Evolutionary conservation across 2,888 invertebrate genomes (phyloP).

Genomic region (Strigamia transsilvanica): DNA sequence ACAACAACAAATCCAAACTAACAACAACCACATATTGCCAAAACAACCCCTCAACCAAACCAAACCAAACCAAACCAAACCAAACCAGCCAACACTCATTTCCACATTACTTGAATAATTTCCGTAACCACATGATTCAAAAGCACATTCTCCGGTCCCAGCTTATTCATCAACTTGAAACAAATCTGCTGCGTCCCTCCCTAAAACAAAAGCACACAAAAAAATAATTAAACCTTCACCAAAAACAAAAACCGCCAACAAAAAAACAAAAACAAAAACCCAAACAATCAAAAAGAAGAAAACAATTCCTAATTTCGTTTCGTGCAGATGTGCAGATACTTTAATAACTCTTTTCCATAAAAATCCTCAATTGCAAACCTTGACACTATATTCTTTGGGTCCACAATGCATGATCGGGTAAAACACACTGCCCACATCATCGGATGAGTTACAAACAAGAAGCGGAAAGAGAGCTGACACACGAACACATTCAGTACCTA

Average conservation of each 20-base stretch:
- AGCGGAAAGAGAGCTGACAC: background rate
- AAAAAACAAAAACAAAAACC: too few relatives aligned
- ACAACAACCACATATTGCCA: too few relatives aligned
- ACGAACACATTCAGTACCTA: background rate
- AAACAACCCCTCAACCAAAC: too few relatives aligned
- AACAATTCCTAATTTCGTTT: too few relatives aligned
- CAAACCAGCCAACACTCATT: too few relatives aligned
- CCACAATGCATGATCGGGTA: background rate
- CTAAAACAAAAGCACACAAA: background rate
- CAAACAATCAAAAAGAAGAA: too few relatives aligned
- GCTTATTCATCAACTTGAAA: background rate
- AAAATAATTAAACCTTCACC: too few relatives aligned
- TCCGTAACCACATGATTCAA: slow-evolving; percentile 1
- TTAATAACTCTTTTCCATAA: too few relatives aligned
- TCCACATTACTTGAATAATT: background rate
- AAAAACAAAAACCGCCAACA: too few relatives aligned
- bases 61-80: too few relatives aligned
- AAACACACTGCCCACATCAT: background rate
- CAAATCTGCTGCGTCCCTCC: slow-evolving; percentile 14
- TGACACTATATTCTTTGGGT: background rate
- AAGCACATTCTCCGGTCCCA: background rate
- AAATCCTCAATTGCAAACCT: background rate
- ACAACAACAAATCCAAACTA: too few relatives aligned
- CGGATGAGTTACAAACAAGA: background rate
- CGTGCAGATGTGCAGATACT: too few relatives aligned